Evolutionary conservation across 1,140 invertebrate species (phyloP).

Genomic region (Euwallacea similis): DNA sequence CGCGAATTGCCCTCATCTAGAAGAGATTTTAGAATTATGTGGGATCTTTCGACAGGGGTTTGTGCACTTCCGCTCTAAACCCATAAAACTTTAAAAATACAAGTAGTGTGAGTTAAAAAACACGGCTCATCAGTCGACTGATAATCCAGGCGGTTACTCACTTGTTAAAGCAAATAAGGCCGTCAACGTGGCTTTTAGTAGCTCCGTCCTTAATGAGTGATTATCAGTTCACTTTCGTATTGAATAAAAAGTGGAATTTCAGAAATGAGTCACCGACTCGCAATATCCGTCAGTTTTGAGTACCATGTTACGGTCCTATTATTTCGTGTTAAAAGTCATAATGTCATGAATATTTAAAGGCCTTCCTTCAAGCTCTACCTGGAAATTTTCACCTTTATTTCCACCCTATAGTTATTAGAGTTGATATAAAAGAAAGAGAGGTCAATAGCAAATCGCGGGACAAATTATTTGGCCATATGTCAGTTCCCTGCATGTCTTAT

Average conservation of each 20-base stretch:
- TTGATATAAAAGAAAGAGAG: constrained; percentile 7
- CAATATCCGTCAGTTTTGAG: too few relatives aligned
- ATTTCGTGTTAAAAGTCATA: not conserved
- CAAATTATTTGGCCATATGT: constrained; percentile 6
- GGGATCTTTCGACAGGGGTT: constrained; percentile 8
- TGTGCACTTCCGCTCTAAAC: not conserved
- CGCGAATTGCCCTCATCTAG: not conserved
- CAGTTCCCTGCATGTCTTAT: not conserved
- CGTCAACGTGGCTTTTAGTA: not conserved
- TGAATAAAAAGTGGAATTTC: not conserved
- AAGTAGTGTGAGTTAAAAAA: not conserved
- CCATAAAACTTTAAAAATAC: constrained; percentile 3
- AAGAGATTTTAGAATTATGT: constrained; percentile 28
- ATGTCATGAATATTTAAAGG: not conserved
- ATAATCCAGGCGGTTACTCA: not conserved
- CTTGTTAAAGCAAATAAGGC: not conserved
- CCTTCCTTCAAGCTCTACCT: not conserved
- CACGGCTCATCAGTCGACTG: not conserved
- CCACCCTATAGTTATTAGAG: not conserved
- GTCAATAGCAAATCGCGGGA: not conserved
- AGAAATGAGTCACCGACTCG: not conserved
- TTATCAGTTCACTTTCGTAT: not conserved
- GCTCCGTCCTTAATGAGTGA: not conserved
- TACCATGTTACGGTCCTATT: not conserved
- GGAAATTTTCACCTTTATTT: constrained; percentile 2